Base-by-base conservation (phyloP, 2,797 vertebrate genomes). In the Enoplosus armatus region DNA sequence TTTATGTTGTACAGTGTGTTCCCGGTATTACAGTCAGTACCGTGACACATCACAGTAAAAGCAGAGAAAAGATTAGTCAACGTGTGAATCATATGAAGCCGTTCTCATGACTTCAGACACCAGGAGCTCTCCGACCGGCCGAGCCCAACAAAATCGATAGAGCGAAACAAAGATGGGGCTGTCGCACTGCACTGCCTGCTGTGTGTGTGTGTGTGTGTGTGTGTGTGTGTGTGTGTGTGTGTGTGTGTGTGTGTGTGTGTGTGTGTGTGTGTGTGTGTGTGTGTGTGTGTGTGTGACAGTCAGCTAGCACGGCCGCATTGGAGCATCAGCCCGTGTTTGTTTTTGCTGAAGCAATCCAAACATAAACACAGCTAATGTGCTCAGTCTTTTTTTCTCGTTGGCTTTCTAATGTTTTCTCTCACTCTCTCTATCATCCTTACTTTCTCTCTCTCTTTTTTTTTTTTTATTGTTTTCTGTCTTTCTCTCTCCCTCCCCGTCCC, bases 61-160 rank as follows among this genome's bases (percentile, higher is more conserved):
- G 8, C 62, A 75, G 53, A 59, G 67, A 78, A 59, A 60, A 26
- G 64, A 82, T 93, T 85, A 89, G 84, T 92, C 84, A 79, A 59
- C 43, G 61, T 85, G 72, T 86, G 87, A 89, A 87, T 87, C 83
- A 85, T 76, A 79, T 64, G 67, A 70, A 81, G 65, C 54, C 24
- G 12, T 83, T 83, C 77, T 68, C 88, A 76, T 85, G 80, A 81
- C 82, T 85, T 70, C 54, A 81, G 77, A 83, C 64, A 51, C 73
- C 73, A 77, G 75, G 72, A 72, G 53, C 78, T 75, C 65, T 70
- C 47, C 22, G 41, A 70, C 56, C 4, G 53, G 70, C 56, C 4
- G 53, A 1, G 29, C 66, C 71, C 16, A 59, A 50, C 76, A 48
- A 29, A 79, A 83, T 80, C 27, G 33, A 78, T 68, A 9, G 43